A percentile compares a stretch with the other conserved stretches of the same genome.
phyloP scores from a whole-genome alignment of 2,113 vertebrate species.

The Halcyon senegalensis region DNA sequence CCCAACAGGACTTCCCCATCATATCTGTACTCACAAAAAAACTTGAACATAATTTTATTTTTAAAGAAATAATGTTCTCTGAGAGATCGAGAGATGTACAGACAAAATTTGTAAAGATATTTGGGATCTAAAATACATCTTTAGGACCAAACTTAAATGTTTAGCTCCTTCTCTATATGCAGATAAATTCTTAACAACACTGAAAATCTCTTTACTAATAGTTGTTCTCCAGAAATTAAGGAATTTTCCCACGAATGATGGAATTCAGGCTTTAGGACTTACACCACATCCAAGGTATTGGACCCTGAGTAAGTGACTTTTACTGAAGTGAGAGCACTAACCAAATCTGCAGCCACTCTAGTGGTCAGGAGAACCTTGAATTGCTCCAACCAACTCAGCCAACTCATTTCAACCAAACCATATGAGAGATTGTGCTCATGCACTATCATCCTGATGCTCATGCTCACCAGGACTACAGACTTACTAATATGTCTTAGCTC shows the following conservation, averaged over 20 bases:
- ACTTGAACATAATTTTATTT: neutral
- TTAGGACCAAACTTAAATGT: neutral
- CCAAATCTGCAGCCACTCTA: neutral
- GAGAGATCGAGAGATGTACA: neutral
- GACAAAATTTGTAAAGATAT: neutral
- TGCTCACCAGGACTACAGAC: neutral
- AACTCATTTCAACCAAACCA: neutral
- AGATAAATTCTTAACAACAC: neutral
- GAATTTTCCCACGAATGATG: neutral
- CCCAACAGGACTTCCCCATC: neutral
- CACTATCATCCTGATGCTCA: neutral
- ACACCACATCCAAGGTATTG: neutral
- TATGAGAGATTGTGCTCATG: neutral
- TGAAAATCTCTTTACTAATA: neutral
- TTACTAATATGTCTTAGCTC: neutral
- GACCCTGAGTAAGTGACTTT: neutral
- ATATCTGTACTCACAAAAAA: neutral
- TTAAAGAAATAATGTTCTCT: neutral
- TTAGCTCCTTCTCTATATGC: neutral
- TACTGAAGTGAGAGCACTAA: neutral
- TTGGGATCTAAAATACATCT: neutral
- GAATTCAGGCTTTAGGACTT: neutral
- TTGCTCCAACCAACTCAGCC: neutral
- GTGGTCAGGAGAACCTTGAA: neutral
- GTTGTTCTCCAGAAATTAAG: neutral